These are phyloP conservation scores for Trogon surrucura DNA, from an alignment of 2,113 vertebrate genomes.

Conservation along the genomic window DNA sequence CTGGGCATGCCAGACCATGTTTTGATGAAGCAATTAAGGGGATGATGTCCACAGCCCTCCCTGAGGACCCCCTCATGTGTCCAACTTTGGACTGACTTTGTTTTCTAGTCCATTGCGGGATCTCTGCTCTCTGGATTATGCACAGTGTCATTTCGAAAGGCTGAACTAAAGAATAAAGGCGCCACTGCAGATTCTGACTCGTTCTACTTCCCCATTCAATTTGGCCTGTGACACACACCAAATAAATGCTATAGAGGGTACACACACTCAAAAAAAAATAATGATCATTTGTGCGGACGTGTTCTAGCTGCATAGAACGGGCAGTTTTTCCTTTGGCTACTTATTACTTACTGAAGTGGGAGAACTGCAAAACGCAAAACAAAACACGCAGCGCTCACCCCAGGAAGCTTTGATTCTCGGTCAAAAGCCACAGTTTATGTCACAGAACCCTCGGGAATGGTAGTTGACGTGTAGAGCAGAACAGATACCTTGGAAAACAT, in stretches of 20 bases:
- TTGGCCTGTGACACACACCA: background rate
- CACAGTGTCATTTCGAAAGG: background rate
- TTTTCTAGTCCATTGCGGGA: background rate
- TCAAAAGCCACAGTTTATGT: slow-evolving; percentile 45
- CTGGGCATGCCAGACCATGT: background rate
- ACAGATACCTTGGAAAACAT: background rate
- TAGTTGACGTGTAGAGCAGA: background rate
- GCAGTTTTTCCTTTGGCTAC: background rate
- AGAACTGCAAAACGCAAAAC: background rate
- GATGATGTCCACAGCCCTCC: background rate
- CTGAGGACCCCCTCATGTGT: background rate
- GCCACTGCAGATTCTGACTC: background rate
- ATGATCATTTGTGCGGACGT: rapidly evolving
- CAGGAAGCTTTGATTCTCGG: background rate
- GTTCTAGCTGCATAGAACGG: background rate
- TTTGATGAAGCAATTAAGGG: background rate
- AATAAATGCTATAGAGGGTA: background rate
- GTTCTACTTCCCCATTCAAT: background rate
- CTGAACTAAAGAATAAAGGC: background rate
- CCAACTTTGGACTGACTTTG: background rate
- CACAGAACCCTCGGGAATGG: background rate
- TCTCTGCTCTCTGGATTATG: background rate
- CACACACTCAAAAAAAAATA: background rate
- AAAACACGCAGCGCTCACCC: background rate
- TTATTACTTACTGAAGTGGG: background rate